Evolutionary conservation across 2,797 vertebrate species (phyloP), one percentile per base, ranked within the genome.

Genomic region (Arnoldichthys spilopterus): DNA sequence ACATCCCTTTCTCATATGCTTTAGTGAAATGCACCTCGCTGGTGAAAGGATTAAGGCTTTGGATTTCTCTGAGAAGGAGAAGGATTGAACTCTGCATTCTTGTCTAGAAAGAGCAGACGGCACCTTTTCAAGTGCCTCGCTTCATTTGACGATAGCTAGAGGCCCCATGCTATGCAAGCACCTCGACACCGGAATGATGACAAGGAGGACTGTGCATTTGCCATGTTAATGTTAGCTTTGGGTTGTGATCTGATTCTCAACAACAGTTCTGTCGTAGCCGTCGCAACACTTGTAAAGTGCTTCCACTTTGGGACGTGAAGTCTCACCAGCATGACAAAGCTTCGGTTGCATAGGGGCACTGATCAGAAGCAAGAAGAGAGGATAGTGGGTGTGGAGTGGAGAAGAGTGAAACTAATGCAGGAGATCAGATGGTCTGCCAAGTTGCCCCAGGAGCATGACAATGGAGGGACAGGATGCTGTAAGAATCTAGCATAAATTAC

Each of bases 21-120:
- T 76, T 72, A 83, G 59, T 28, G 56, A 71, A 71, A 71, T 32
- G 69, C 51, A 54, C 69, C 69, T 71, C 12, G 30, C 69, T 13
- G n/a, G 30, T 16, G 67, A 79, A 68, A 54, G 72, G 72, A 79
- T 76, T 83, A 79, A 72, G 54, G 72, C 61, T 83, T 76, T 83
- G 72, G 77, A 72, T 75, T 83, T 83, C 76, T 62, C 75, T 62
- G 75, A 74, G 75, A 63, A 69, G 40, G 34, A 63, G 43, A 74
- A 70, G 70, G 72, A 82, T 56, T 69, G 80, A 69, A 76, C 75
- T 69, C 32, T 77, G 73, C 73, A 71, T 76, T 81, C 37, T 81
- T 74, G 75, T 77, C 28, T 30, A 61, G 67, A 73, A 74, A 63
- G 56, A 77, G 70, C 69, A 77, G 80, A 58, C 47, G 20, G 59